Percentiles rank a stretch among this genome's conserved stretches.
phyloP scores from a whole-genome alignment of 2,113 vertebrate species.

The Hippopotamus amphibius region DNA sequence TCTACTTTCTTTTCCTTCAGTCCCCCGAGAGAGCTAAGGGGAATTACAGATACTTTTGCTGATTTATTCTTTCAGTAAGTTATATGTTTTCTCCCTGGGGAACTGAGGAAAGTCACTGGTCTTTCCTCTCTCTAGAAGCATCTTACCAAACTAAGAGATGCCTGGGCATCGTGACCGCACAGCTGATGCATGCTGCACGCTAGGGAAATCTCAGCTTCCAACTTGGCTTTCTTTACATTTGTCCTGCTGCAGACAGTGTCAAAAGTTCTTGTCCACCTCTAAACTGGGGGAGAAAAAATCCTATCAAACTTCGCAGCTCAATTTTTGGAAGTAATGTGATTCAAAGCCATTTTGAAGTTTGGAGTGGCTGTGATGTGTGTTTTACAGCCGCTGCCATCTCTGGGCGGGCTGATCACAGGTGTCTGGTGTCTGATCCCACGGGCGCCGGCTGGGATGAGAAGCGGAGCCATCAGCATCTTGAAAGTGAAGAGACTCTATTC shows the following conservation, averaged over 20 bases:
- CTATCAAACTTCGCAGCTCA: not conserved
- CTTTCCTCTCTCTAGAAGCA: not conserved
- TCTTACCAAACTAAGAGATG: not conserved
- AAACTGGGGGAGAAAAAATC: not conserved
- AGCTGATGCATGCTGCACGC: not conserved
- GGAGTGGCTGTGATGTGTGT: not conserved
- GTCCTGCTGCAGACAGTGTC: not conserved
- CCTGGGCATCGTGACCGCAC: not conserved
- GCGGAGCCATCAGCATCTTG: not conserved
- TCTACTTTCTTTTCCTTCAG: not conserved
- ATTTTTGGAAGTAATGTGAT: not conserved
- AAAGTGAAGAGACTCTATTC: not conserved
- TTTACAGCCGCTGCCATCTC: not conserved
- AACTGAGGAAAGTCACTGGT: not conserved
- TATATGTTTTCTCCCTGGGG: not conserved
- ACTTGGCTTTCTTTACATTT: not conserved
- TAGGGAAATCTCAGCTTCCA: not conserved
- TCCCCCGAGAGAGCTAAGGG: not conserved
- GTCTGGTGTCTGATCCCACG: not conserved
- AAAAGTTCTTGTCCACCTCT: not conserved
- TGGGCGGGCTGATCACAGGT: not conserved
- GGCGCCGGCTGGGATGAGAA: not conserved
- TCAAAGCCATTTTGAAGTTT: conserved; percentile 47
- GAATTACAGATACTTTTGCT: not conserved
- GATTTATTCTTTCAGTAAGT: not conserved